Conservation (phyloP, 1,140 invertebrate genomes). For the Drosophila jambulina region DNA sequence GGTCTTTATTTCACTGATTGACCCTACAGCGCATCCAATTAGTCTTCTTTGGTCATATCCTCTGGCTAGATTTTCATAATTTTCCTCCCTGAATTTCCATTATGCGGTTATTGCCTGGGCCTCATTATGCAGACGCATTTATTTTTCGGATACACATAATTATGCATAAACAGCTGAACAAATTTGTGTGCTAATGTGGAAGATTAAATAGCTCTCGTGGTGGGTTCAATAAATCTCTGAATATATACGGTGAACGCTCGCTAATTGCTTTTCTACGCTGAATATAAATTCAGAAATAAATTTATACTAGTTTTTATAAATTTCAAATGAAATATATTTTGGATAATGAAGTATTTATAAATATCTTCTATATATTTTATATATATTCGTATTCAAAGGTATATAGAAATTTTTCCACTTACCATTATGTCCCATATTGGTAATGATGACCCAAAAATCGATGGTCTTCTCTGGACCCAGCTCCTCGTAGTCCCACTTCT, state of each 20-base stretch:
- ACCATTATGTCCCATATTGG: constrained; percentile 94
- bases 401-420: constrained; percentile 77
- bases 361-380: neutral
- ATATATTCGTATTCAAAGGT: too few relatives aligned
- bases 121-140: constrained; percentile 39
- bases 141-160: constrained; percentile 40
- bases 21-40: constrained; percentile 24
- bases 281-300: neutral
- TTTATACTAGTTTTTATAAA: neutral
- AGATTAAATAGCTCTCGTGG: constrained; percentile 28
- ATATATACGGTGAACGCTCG: constrained; percentile 16
- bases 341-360: too few relatives aligned
- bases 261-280: constrained; percentile 27
- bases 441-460: constrained; percentile 98
- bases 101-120: constrained; percentile 25
- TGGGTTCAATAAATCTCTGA: constrained; percentile 26
- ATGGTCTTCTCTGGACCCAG: constrained; percentile 97
- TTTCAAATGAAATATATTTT: neutral
- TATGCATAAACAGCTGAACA: constrained; percentile 39
- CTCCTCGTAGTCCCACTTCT: constrained; percentile 98
- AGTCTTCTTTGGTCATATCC: constrained; percentile 3
- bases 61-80: constrained; percentile 11
- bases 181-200: constrained; percentile 43
- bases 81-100: constrained; percentile 27
- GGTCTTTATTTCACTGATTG: neutral